These are phyloP conservation scores for Prietella phreatophila DNA, from an alignment of 2,113 vertebrate genomes.

Conservation along the genomic window DNA sequence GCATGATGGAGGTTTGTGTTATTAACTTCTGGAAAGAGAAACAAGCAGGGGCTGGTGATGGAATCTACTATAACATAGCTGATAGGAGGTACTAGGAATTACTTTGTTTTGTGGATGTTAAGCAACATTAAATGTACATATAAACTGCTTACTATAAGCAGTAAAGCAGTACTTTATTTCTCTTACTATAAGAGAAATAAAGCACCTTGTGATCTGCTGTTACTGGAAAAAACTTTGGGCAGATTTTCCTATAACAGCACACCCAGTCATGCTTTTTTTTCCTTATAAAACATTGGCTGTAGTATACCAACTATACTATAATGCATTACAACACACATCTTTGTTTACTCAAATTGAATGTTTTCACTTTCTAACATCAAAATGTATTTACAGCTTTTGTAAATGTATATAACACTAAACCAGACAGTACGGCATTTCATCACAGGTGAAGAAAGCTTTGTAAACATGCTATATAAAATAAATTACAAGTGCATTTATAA, in stretches of 20 bases:
- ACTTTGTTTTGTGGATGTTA: neutral
- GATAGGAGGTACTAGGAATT: neutral
- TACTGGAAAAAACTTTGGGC: neutral
- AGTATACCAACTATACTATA: neutral
- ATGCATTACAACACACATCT: neutral
- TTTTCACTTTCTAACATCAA: neutral
- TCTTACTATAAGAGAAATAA: neutral
- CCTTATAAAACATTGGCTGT: neutral
- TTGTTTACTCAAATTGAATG: neutral
- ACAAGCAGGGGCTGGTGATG: neutral
- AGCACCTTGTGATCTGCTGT: neutral
- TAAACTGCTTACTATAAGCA: neutral
- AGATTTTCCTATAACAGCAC: neutral
- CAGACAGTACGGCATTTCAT: neutral
- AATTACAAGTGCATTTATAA: neutral
- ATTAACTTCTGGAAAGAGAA: neutral
- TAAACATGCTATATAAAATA: neutral
- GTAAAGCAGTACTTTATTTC: no score
- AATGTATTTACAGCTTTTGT: neutral
- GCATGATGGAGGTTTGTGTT: neutral
- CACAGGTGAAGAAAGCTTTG: neutral
- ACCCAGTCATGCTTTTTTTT: neutral
- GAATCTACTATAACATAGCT: neutral
- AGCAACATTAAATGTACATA: no score
- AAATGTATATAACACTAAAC: neutral